These are phyloP conservation scores for Lepisosteus osseus DNA, from an alignment of 2,113 vertebrate species.

Conservation along the genomic window DNA sequence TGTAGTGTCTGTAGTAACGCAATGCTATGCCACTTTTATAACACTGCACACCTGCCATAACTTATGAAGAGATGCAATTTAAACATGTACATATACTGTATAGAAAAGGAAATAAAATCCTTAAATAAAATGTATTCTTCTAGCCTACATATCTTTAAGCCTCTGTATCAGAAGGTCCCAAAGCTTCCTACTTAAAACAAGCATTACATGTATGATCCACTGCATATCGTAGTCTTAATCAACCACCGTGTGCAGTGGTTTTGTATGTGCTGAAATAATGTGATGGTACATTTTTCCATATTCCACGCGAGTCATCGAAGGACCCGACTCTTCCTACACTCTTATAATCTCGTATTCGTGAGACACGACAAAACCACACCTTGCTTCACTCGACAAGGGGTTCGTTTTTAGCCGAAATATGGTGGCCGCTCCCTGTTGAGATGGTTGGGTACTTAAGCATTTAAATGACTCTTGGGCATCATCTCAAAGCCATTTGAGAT, in stretches of 20 bases:
- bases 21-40: conserved; percentile 8
- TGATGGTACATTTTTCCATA: conserved; percentile 8
- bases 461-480: too few relatives aligned
- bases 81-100: conserved; percentile 43
- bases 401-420: too few relatives aligned
- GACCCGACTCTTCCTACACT: too few relatives aligned
- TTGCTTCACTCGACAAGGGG: too few relatives aligned
- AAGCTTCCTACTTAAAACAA: background rate
- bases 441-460: too few relatives aligned
- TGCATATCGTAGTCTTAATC: conserved; percentile 26
- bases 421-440: too few relatives aligned
- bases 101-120: conserved; percentile 25
- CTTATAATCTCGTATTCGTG: too few relatives aligned
- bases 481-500: too few relatives aligned
- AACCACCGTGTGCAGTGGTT: conserved; percentile 42
- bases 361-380: too few relatives aligned
- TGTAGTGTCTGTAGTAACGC: background rate
- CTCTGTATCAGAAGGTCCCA: conserved; percentile 2
- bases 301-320: too few relatives aligned
- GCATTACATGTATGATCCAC: conserved; percentile 36
- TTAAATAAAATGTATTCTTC: conserved; percentile 13
- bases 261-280: conserved; percentile 26
- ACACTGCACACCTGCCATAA: conserved; percentile 17
- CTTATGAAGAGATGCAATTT: conserved; percentile 2
- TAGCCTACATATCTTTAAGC: conserved; percentile 22